Evolutionary conservation across 1,140 invertebrate genomes (phyloP), one percentile per base, ranked within the genome.

Genomic region (Drosophila pectinifera): DNA sequence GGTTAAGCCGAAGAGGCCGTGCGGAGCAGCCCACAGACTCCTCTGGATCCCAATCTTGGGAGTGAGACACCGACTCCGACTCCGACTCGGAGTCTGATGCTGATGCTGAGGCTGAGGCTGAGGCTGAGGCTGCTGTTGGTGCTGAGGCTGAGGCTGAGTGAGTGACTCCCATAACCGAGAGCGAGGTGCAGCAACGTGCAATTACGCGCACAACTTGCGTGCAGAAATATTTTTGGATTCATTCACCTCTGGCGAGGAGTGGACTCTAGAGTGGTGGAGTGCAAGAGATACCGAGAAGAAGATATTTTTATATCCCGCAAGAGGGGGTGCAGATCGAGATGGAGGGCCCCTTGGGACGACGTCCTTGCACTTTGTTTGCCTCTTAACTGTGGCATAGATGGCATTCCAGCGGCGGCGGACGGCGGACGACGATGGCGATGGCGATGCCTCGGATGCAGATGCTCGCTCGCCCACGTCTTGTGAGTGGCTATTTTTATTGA

Each of bases 221-320:
- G 80, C 73, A 72, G 70, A 84, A 78, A 83, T 83, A 83, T 83
- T 83, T 83, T 75, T 48, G 80, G 65, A 83, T 83, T 83, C 80
- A 84, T 83, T 83, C 80, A 83, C 80, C 80, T 83, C 56, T 83
- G 42, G 55, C 46, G 48, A 26, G 31, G 26, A 28, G 46, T 31
- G 34, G 64, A 24, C 26, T 16, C 26, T 22, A 5, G 20, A 65
- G 73, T 73, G 56, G 62, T 46, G 51, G 45, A 58, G 56, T 58
- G 46, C 39, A 41, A 46, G 53, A 45, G 54, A 73, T 73, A 73
- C 45, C 18, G 45, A 65, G 68, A 57, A 70, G 67, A 70, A 72
- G 68, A 72, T 72, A 72, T 72, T 72, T 72, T 70, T 72, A 72
- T 72, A 72, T 65, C 22, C 49, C 38, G 51, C 65, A 10, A 8